These are phyloP conservation scores for Eptesicus fuscus DNA, from an alignment of 2,113 vertebrate genomes.

Conservation along the genomic window DNA sequence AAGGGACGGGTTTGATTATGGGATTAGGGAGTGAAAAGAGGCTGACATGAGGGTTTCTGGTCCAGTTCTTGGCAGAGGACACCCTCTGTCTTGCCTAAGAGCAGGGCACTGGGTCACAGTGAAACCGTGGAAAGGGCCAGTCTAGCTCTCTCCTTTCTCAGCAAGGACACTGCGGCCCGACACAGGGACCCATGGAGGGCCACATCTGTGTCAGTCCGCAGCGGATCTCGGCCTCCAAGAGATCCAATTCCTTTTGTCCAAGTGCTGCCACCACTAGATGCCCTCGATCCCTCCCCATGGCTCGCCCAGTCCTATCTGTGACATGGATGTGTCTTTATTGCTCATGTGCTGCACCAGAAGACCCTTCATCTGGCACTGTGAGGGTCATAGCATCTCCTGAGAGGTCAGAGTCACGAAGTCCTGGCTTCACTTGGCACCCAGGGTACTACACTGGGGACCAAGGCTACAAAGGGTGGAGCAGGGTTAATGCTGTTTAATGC, in stretches of 20 bases:
- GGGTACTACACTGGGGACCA: not conserved
- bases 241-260: not conserved
- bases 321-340: no score
- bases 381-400: not conserved
- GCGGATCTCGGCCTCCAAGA: not conserved
- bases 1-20: not conserved
- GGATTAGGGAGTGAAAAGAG: not conserved
- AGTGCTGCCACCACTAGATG: not conserved
- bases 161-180: not conserved
- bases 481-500: not conserved
- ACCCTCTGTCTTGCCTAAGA: not conserved
- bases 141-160: not conserved
- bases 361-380: not conserved
- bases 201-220: not conserved
- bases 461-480: accelerated
- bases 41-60: not conserved
- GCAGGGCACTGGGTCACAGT: not conserved
- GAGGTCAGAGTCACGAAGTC: no score
- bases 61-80: not conserved
- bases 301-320: not conserved
- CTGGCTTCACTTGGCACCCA: not conserved
- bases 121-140: not conserved
- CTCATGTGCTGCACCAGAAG: no score
- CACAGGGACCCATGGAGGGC: no score
- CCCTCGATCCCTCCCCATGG: not conserved